Conservation (phyloP, 2,113 vertebrate species). For the Prolemur simus region DNA sequence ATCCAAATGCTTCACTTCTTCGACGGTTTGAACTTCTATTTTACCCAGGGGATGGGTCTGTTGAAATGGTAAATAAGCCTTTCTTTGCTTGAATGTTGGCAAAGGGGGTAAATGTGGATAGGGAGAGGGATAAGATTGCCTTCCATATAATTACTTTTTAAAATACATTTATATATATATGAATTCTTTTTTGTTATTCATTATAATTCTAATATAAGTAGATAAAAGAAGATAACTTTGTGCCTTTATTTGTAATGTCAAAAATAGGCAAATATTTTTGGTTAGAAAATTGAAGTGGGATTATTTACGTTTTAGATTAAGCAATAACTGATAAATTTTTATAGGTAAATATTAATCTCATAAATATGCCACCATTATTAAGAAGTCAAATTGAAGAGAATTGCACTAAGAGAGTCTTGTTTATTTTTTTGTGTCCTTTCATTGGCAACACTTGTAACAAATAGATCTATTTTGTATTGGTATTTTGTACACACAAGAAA, state of each 20-base stretch:
- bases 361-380: not conserved
- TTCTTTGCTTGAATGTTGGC: not conserved
- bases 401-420: not conserved
- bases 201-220: not conserved
- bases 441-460: not conserved
- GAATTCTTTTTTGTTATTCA: not conserved
- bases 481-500: not conserved
- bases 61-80: slow-evolving; percentile 92
- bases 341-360: not conserved
- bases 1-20: slow-evolving; percentile 91
- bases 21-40: slow-evolving; percentile 94
- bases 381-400: not conserved
- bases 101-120: not conserved
- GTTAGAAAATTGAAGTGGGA: not conserved
- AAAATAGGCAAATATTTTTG: not conserved
- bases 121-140: not conserved
- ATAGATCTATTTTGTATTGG: not conserved
- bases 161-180: not conserved
- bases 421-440: not conserved
- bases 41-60: slow-evolving; percentile 92
- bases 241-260: slow-evolving; percentile 29
- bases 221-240: not conserved
- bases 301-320: slow-evolving; percentile 12
- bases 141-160: not conserved
- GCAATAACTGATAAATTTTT: not conserved